Evolutionary conservation across 2,888 invertebrate species (phyloP), one percentile per base, ranked within the genome.

Genomic region (Schizaphis graminum): DNA sequence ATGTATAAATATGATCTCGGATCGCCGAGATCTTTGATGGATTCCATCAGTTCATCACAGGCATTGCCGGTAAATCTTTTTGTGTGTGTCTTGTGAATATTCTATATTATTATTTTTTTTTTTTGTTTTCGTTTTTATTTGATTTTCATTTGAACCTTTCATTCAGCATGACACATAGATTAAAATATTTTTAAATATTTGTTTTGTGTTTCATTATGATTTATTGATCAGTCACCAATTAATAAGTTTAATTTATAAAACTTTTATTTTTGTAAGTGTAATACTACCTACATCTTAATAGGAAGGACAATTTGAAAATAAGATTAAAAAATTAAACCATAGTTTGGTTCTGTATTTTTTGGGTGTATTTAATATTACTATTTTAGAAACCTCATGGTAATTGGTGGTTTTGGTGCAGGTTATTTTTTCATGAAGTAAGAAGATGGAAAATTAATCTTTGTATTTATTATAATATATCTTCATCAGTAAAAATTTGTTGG

Each of bases 1-100:
- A 94, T 94, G 94, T 94, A 90, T 94, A 94, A 94, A 94, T 94
- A 91, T 94, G 94, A 94, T 94, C 94, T 94, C 91, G 94, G 94
- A 86, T 94, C 94, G 86, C 94, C 94, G 91, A 94, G 94, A 94
- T 94, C 94, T 91, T 94, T 90, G 90, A 94, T 94, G 94, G 94
- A 94, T 94, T 61, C 94, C 94, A 94, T 94, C 94, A 94, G 86
- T 94, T 94, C 94, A 94, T 94, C 94, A 94, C 94, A 94, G 94
- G 90, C 90, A 94, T 94, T 94, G 94, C 94, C 94, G 94, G 94
- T 94, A 94, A 94, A 86, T 94, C 90, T 86, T 94, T 94, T 92
- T 94, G 92, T 94, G 88, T 94, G 94, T 94, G 94, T 94, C 92
- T 94, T 92, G 89, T 94, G 89, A 90, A 94, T 94, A 90, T 84